phyloP scores from a whole-genome alignment of 2,797 vertebrate species.

The Sparidentex hasta region DNA sequence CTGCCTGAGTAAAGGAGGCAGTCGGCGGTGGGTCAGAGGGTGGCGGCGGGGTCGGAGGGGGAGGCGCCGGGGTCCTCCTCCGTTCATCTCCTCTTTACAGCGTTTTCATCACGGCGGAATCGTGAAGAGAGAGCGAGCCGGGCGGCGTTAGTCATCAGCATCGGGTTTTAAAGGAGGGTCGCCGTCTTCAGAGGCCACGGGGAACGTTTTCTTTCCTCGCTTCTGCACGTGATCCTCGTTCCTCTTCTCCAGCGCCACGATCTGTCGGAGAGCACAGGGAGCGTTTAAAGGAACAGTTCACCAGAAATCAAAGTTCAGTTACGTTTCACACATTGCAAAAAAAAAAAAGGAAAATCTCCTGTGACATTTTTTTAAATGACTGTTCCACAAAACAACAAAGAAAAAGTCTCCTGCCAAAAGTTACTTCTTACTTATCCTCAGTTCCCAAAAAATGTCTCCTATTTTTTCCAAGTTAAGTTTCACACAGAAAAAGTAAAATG shows the following conservation, averaged over 20 bases:
- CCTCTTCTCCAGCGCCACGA: slow-evolving; percentile 94
- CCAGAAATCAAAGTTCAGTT: too few relatives aligned
- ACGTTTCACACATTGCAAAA: too few relatives aligned
- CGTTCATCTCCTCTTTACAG: slow-evolving; percentile 6
- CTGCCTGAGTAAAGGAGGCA: slow-evolving; percentile 23
- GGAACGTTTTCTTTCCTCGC: slow-evolving; percentile 88
- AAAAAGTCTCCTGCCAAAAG: too few relatives aligned
- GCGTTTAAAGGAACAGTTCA: too few relatives aligned
- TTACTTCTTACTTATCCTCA: too few relatives aligned
- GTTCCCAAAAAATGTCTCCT: too few relatives aligned
- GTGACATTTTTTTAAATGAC: too few relatives aligned
- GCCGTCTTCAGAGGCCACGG: slow-evolving; percentile 77
- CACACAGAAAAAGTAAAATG: too few relatives aligned
- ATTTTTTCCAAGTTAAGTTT: too few relatives aligned
- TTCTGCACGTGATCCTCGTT: slow-evolving; percentile 96
- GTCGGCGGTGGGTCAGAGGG: neutral
- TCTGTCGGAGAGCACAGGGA: slow-evolving; percentile 80
- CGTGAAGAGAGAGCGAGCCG: slow-evolving; percentile 32
- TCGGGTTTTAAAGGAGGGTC: slow-evolving; percentile 83
- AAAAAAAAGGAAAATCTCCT: too few relatives aligned
- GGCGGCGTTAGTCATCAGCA: slow-evolving; percentile 72
- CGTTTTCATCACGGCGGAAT: slow-evolving; percentile 39
- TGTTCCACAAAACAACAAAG: too few relatives aligned
- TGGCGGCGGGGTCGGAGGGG: slow-evolving; percentile 1
- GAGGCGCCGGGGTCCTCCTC: slow-evolving; percentile 17